phyloP scores from a whole-genome alignment of 2,888 invertebrate genomes.

The Melanophora roralis region DNA sequence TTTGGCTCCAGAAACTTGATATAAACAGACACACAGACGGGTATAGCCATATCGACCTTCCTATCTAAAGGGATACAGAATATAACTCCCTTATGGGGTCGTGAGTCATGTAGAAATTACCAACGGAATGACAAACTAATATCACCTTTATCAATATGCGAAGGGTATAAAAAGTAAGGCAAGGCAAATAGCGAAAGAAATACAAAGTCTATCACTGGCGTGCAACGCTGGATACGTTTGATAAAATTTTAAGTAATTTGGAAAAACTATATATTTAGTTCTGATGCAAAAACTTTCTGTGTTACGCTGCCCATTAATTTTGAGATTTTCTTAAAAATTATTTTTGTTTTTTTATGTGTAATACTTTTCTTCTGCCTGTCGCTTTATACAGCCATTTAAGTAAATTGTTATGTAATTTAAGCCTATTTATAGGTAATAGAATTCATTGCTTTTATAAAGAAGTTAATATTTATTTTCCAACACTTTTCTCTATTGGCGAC shows the following conservation, averaged over 20 bases:
- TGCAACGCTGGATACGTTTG: slow-evolving; percentile 21
- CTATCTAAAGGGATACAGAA: too few relatives aligned
- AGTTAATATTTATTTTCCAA: neutral
- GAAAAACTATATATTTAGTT: slow-evolving; percentile 39
- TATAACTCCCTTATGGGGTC: too few relatives aligned
- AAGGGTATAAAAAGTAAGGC: too few relatives aligned
- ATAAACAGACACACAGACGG: too few relatives aligned
- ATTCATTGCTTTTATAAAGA: slow-evolving; percentile 35
- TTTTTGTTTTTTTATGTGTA: neutral
- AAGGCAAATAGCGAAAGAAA: neutral
- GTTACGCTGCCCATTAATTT: slow-evolving; percentile 28
- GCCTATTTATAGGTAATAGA: slow-evolving; percentile 57
- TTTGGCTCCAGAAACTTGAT: too few relatives aligned
- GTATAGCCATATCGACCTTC: too few relatives aligned
- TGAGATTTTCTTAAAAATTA: slow-evolving; percentile 12
- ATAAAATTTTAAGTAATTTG: slow-evolving; percentile 57
- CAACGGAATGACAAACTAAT: too few relatives aligned
- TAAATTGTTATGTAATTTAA: slow-evolving; percentile 60
- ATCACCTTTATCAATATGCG: too few relatives aligned
- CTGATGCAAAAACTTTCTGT: slow-evolving; percentile 4
- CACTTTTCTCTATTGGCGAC: slow-evolving; percentile 11
- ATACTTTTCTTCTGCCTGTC: neutral
- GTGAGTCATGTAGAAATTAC: too few relatives aligned
- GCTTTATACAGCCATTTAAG: slow-evolving; percentile 10
- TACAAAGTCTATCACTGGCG: slow-evolving; percentile 2